Percentiles rank a stretch among this genome's conserved stretches.
phyloP scores from a whole-genome alignment of 1,140 invertebrate species.

The Drosophila asahinai region DNA sequence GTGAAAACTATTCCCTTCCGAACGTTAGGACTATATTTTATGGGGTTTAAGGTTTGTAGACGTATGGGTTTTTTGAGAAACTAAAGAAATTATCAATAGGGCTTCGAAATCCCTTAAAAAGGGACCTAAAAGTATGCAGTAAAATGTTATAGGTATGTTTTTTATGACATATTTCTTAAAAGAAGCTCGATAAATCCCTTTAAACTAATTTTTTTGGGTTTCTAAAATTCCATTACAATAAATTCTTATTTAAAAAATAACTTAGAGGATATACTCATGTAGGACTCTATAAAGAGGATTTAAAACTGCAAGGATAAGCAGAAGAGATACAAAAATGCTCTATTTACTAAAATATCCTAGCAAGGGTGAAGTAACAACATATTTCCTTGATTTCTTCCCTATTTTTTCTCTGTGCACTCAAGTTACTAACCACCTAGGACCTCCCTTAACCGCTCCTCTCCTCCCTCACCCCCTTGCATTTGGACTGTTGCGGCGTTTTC shows the following conservation, averaged over 20 bases:
- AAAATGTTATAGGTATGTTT: no score
- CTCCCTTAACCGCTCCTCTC: neutral
- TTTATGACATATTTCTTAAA: no score
- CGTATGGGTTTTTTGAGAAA: neutral
- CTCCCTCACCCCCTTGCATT: constrained; percentile 11
- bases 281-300: neutral
- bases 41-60: neutral
- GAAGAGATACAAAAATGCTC: no score
- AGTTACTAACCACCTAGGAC: constrained; percentile 5
- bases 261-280: no score
- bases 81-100: no score
- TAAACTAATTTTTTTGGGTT: neutral
- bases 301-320: neutral
- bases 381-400: neutral
- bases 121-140: no score
- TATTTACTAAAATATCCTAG: neutral
- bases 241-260: no score
- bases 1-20: neutral
- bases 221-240: no score
- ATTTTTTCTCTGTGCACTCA: neutral
- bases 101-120: no score
- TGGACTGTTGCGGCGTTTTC: constrained; percentile 76
- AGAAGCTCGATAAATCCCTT: neutral
- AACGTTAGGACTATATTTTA: neutral
- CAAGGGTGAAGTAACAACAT: neutral